These are phyloP conservation scores for Drosophila pandora DNA, from an alignment of 1,140 invertebrate species.

Conservation along the genomic window DNA sequence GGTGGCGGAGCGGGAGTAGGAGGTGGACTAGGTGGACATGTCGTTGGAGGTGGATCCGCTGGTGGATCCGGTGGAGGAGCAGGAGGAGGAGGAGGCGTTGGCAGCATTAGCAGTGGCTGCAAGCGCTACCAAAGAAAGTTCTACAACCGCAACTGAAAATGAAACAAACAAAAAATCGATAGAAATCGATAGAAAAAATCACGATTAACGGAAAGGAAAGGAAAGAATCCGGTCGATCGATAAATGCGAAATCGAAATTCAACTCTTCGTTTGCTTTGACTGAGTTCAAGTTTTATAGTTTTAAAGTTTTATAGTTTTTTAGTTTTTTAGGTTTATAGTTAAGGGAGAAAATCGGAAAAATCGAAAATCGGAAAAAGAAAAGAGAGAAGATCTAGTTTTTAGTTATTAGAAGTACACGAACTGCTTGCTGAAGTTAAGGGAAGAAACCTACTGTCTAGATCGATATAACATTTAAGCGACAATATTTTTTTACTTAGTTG, in stretches of 20 bases:
- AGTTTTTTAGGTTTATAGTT: not conserved
- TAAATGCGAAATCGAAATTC: conserved; percentile 22
- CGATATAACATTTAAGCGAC: conserved; percentile 22
- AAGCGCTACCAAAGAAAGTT: conserved; percentile 83
- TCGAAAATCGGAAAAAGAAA: not conserved
- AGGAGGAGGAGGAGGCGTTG: conserved; percentile 56
- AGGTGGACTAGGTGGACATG: conserved; percentile 6
- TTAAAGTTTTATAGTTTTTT: conserved; percentile 14
- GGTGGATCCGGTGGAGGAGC: conserved; percentile 26
- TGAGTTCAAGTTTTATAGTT: conserved; percentile 75
- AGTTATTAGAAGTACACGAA: conserved; percentile 23
- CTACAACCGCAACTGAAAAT: conserved; percentile 73
- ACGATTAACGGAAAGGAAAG: not conserved
- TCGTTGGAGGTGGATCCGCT: conserved; percentile 12
- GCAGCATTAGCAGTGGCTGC: conserved; percentile 74
- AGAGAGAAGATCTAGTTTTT: conserved; percentile 16
- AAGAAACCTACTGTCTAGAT: conserved; percentile 7
- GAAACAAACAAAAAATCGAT: not conserved
- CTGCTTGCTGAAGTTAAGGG: conserved; percentile 46
- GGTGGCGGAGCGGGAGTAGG: conserved; percentile 31
- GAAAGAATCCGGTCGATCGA: not conserved
- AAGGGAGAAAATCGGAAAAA: no score
- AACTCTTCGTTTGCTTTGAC: conserved; percentile 74
- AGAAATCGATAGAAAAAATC: not conserved
- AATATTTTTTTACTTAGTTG: conserved; percentile 24